These are phyloP conservation scores for Nettapus auritus DNA, from an alignment of 2,113 vertebrate genomes.

Conservation along the genomic window DNA sequence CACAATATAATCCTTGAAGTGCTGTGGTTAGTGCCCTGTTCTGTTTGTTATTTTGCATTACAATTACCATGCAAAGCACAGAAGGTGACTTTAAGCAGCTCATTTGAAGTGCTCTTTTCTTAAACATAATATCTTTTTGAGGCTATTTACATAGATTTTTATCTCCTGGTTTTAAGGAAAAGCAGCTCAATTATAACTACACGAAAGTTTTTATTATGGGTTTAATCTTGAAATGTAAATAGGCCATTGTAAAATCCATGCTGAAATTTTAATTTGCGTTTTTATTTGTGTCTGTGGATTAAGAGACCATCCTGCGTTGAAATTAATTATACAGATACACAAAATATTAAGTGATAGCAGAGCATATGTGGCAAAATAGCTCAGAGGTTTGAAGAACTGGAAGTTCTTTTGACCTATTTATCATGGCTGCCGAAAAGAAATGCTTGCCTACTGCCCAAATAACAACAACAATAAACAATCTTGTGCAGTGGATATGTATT, in stretches of 20 bases:
- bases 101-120: slow-evolving; percentile 69
- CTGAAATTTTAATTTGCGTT: slow-evolving; percentile 72
- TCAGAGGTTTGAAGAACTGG: slow-evolving; percentile 11
- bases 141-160: slow-evolving; percentile 76
- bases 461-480: neutral
- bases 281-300: slow-evolving; percentile 66
- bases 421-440: slow-evolving; percentile 40
- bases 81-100: slow-evolving; percentile 78
- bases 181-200: slow-evolving; percentile 74
- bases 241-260: slow-evolving; percentile 49
- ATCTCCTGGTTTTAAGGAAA: slow-evolving; percentile 71
- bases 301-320: slow-evolving; percentile 35
- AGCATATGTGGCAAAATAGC: slow-evolving; percentile 37
- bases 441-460: neutral
- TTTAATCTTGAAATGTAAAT: slow-evolving; percentile 77
- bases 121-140: slow-evolving; percentile 70
- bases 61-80: slow-evolving; percentile 75
- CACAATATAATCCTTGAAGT: slow-evolving; percentile 63
- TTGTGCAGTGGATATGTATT: slow-evolving; percentile 20
- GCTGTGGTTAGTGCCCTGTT: slow-evolving; percentile 32
- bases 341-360: slow-evolving; percentile 55
- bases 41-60: slow-evolving; percentile 75
- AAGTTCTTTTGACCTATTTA: slow-evolving; percentile 50
- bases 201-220: slow-evolving; percentile 73
- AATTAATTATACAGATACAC: slow-evolving; percentile 68